phyloP scores from a whole-genome alignment of 2,888 invertebrate species.

The Spialia ferax region DNA sequence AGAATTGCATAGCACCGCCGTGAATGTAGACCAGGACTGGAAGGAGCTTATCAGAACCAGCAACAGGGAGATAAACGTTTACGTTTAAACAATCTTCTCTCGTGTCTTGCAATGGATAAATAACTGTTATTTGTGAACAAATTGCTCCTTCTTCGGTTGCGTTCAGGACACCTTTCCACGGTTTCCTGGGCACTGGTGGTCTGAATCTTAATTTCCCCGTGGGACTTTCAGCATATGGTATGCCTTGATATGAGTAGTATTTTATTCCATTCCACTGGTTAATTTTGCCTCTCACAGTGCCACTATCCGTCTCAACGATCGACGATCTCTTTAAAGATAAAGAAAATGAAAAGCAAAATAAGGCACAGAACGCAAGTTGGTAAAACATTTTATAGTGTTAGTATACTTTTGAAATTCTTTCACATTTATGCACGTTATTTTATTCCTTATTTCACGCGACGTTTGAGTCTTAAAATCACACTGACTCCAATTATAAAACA shows the following conservation, averaged over 20 bases:
- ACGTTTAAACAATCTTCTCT: slow-evolving; percentile 55
- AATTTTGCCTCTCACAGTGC: slow-evolving; percentile 51
- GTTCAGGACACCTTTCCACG: slow-evolving; percentile 50
- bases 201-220: slow-evolving; percentile 52
- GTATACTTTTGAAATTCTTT: neutral
- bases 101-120: slow-evolving; percentile 46
- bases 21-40: slow-evolving; percentile 60
- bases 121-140: slow-evolving; percentile 50
- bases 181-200: slow-evolving; percentile 53
- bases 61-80: slow-evolving; percentile 52
- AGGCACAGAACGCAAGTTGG: slow-evolving; percentile 9
- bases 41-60: slow-evolving; percentile 33
- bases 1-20: slow-evolving; percentile 55
- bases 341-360: neutral
- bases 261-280: slow-evolving; percentile 40
- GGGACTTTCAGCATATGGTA: slow-evolving; percentile 56
- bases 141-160: slow-evolving; percentile 50
- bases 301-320: slow-evolving; percentile 41
- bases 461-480: neutral
- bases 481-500: too few relatives aligned
- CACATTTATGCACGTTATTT: neutral
- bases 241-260: slow-evolving; percentile 53
- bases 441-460: neutral
- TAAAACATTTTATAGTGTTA: neutral
- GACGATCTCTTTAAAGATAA: neutral